phyloP scores from a whole-genome alignment of 1,140 invertebrate species.

The Reticulitermes speratus region DNA sequence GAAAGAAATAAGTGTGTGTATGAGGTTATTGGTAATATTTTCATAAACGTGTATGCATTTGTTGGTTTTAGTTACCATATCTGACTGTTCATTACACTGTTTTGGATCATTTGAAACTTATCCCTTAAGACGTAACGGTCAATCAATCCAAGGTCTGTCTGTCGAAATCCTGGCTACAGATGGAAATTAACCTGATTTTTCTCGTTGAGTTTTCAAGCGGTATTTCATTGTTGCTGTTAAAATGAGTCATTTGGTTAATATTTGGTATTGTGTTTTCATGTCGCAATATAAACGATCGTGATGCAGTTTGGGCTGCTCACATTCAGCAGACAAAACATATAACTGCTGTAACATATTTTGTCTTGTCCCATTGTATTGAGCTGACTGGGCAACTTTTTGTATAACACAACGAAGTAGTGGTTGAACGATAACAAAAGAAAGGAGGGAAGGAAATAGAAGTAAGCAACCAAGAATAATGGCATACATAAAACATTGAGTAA shows the following conservation, averaged over 20 bases:
- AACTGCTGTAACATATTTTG: slow-evolving; percentile 9
- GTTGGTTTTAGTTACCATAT: too few species aligned
- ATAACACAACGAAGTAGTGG: neutral
- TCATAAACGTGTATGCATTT: too few species aligned
- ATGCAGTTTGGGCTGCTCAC: neutral
- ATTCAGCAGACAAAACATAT: neutral
- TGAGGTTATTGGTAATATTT: too few species aligned
- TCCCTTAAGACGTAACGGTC: too few species aligned
- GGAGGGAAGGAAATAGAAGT: neutral
- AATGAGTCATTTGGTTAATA: neutral
- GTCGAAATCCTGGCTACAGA: too few species aligned
- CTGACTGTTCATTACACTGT: too few species aligned
- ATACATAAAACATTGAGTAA: neutral
- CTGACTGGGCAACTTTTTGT: neutral
- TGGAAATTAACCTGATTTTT: too few species aligned
- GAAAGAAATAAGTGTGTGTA: too few species aligned
- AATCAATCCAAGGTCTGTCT: too few species aligned
- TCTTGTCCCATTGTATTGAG: neutral
- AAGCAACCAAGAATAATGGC: neutral
- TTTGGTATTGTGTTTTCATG: neutral
- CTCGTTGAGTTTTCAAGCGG: too few species aligned
- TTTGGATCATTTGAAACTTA: too few species aligned
- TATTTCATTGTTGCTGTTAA: too few species aligned
- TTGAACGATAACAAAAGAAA: neutral
- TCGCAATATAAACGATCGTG: neutral